A percentile compares a stretch with the other conserved stretches of the same genome.
Conservation (phyloP, 1,140 invertebrate genomes). For the Battus philenor region DNA sequence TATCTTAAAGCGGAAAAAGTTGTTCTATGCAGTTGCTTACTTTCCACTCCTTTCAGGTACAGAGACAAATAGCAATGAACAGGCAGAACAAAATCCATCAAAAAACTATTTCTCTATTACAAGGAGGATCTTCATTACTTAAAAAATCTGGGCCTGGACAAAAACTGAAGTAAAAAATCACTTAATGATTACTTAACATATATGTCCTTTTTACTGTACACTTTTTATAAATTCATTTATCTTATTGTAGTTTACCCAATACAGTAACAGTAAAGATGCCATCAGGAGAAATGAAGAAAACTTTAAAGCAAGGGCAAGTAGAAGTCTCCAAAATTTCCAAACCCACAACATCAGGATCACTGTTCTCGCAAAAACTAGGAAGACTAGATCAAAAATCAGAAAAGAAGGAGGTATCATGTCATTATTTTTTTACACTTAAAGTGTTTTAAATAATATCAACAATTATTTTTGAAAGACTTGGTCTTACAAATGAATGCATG, state of each 20-base stretch:
- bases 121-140: constrained; percentile 78
- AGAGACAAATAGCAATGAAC: constrained; percentile 83
- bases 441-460: too few relatives aligned
- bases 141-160: constrained; percentile 62
- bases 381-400: constrained; percentile 50
- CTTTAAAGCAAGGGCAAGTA: constrained; percentile 56
- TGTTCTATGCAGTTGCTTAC: too few relatives aligned
- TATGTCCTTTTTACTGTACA: neutral
- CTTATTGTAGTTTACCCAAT: constrained; percentile 62
- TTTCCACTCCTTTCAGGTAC: too few relatives aligned
- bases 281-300: constrained; percentile 77
- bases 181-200: too few relatives aligned
- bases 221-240: constrained; percentile 15
- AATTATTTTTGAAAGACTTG: too few relatives aligned
- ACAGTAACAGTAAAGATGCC: constrained; percentile 81
- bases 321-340: constrained; percentile 61
- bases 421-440: neutral
- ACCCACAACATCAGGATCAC: constrained; percentile 64
- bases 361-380: constrained; percentile 32
- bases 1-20: too few relatives aligned
- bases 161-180: constrained; percentile 65
- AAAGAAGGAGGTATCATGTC: constrained; percentile 51
- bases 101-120: constrained; percentile 81
- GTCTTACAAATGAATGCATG: too few relatives aligned
- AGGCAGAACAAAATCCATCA: constrained; percentile 82